phyloP scores from a whole-genome alignment of 2,113 vertebrate species.

The Hippocampus guttulatus region DNA sequence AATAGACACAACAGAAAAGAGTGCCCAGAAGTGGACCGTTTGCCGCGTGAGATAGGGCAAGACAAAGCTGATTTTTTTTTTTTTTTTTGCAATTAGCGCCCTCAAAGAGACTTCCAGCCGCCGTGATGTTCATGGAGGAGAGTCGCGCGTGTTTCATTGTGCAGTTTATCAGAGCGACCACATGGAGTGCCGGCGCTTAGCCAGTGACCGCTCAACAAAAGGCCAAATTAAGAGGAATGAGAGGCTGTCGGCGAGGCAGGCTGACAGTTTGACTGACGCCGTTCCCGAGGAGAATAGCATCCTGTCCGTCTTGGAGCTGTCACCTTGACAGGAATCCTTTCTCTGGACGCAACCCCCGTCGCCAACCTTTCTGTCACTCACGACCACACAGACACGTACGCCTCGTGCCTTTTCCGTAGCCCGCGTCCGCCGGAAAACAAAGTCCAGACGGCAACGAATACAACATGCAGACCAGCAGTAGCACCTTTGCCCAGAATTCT shows the following conservation, averaged over 20 bases:
- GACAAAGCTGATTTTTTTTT: conserved; percentile 52
- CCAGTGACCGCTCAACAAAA: conserved; percentile 66
- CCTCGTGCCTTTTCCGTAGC: conserved; percentile 33
- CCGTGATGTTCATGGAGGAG: conserved; percentile 51
- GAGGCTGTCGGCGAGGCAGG: conserved; percentile 54
- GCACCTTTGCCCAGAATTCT: conserved; percentile 26
- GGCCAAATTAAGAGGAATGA: conserved; percentile 71
- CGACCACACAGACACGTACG: conserved; percentile 50
- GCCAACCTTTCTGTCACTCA: conserved; percentile 68
- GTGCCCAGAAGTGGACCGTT: conserved; percentile 17
- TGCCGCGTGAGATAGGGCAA: conserved; percentile 29
- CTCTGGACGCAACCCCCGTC: conserved; percentile 62
- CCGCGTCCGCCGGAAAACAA: conserved; percentile 19
- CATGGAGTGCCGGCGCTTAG: conserved; percentile 63
- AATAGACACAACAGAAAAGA: conserved; percentile 23
- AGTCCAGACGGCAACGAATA: conserved; percentile 7
- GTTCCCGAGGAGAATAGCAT: conserved; percentile 66
- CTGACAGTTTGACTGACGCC: conserved; percentile 67
- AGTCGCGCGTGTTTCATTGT: conserved; percentile 49
- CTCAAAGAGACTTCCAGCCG: conserved; percentile 46
- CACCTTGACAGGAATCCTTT: conserved; percentile 71
- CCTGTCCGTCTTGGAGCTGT: conserved; percentile 66
- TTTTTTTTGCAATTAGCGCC: conserved; percentile 51
- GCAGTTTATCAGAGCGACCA: conserved; percentile 66
- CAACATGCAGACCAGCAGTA: conserved; percentile 4